A percentile compares a stretch with the other conserved stretches of the same genome.
Conservation (phyloP, 2,113 vertebrate species). For the Rhinichthys klamathensis region DNA sequence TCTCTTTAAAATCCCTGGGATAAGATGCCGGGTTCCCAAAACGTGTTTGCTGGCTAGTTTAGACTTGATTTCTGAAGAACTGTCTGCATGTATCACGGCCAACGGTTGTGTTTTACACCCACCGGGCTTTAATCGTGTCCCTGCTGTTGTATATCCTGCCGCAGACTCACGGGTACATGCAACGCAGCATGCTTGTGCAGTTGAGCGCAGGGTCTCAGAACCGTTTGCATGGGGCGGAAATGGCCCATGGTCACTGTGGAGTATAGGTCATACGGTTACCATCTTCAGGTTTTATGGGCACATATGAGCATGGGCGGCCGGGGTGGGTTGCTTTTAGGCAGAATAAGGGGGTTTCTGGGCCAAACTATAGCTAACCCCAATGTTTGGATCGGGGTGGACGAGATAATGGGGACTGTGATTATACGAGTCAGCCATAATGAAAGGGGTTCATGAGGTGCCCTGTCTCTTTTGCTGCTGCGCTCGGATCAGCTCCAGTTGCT, state of each 20-base stretch:
- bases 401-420: constrained; percentile 19
- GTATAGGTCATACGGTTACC: not conserved
- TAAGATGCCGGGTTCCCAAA: not conserved
- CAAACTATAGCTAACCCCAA: constrained; percentile 77
- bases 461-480: constrained; percentile 98
- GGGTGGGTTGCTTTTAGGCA: not conserved
- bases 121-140: not conserved
- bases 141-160: constrained; percentile 3
- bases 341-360: constrained; percentile 4
- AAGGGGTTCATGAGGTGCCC: constrained; percentile 91
- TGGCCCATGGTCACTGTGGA: not conserved
- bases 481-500: constrained; percentile 96
- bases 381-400: constrained; percentile 29
- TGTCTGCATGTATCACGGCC: not conserved
- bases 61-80: not conserved
- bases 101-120: not conserved
- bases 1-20: not conserved
- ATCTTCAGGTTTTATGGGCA: constrained; percentile 6
- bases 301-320: not conserved
- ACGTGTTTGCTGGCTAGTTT: not conserved
- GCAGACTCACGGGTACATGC: not conserved
- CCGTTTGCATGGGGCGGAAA: not conserved
- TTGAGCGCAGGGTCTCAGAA: not conserved
- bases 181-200: constrained; percentile 43
- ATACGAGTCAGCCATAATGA: constrained; percentile 40